Percentiles rank a stretch among this genome's conserved stretches.
Conservation (phyloP, 1,140 invertebrate species). For the Pectinophora gossypiella region DNA sequence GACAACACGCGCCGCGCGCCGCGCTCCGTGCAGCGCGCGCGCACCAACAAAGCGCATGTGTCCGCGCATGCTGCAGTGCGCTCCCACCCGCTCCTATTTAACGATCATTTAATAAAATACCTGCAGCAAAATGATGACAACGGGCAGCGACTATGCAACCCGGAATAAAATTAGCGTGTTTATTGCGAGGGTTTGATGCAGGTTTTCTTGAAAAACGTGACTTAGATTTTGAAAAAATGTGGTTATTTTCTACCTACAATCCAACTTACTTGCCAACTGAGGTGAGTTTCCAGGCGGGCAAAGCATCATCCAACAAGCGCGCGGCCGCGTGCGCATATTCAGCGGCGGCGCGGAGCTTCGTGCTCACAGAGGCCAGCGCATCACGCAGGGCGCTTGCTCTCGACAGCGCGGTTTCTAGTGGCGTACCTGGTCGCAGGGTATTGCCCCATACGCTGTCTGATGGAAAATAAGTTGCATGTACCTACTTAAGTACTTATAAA, state of each 20-base stretch:
- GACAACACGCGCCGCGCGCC: constrained; percentile 47
- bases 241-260: no score
- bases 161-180: no score
- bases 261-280: constrained; percentile 53
- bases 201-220: no score
- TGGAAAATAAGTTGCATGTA: no score
- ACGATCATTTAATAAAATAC: no score
- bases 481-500: no score
- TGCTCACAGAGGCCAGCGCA: constrained; percentile 43
- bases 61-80: constrained; percentile 47
- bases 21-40: constrained; percentile 51
- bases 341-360: constrained; percentile 40
- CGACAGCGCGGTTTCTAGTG: constrained; percentile 31
- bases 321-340: constrained; percentile 46
- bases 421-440: constrained; percentile 27
- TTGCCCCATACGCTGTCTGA: constrained; percentile 43
- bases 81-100: constrained; percentile 53
- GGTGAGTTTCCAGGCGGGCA: constrained; percentile 57
- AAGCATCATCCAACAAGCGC: constrained; percentile 41
- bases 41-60: constrained; percentile 41
- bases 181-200: no score
- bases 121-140: no score
- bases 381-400: constrained; percentile 38
- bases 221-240: no score
- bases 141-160: no score